Conservation (phyloP, 2,113 vertebrate genomes). For the Rafetus swinhoei region DNA sequence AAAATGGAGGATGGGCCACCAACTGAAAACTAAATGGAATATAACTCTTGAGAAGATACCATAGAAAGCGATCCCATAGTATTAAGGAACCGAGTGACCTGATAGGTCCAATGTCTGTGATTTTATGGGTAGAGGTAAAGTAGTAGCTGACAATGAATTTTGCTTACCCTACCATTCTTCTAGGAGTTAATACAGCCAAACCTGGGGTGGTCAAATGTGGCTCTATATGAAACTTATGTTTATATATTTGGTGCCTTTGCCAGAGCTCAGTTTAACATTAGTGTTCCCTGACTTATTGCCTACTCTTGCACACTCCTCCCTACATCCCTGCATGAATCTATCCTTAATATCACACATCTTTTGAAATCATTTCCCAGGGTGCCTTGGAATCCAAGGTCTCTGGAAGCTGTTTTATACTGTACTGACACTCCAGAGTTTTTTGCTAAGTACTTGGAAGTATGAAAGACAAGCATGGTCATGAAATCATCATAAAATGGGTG, state of each 20-base stretch:
- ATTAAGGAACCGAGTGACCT: not conserved
- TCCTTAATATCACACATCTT: not conserved
- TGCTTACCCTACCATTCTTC: not conserved
- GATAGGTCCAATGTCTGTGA: not conserved
- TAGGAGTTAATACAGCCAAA: not conserved
- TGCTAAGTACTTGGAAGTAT: not conserved
- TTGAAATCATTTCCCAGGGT: not conserved
- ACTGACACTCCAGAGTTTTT: not conserved
- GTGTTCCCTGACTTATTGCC: not conserved
- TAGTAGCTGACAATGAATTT: not conserved
- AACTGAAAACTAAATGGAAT: not conserved
- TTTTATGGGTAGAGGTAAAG: not conserved
- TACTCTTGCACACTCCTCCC: not conserved
- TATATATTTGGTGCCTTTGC: not conserved
- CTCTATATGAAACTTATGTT: not conserved
- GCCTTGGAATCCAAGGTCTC: not conserved
- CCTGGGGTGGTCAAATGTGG: not conserved
- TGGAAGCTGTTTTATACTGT: not conserved
- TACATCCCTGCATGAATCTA: accelerated
- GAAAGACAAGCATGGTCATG: not conserved
- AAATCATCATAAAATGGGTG: not conserved
- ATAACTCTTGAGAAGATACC: accelerated
- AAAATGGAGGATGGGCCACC: not conserved
- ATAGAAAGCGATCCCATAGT: not conserved
- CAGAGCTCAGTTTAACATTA: not conserved